Conservation (phyloP, 2,888 invertebrate genomes). For the Diloba caeruleocephala region DNA sequence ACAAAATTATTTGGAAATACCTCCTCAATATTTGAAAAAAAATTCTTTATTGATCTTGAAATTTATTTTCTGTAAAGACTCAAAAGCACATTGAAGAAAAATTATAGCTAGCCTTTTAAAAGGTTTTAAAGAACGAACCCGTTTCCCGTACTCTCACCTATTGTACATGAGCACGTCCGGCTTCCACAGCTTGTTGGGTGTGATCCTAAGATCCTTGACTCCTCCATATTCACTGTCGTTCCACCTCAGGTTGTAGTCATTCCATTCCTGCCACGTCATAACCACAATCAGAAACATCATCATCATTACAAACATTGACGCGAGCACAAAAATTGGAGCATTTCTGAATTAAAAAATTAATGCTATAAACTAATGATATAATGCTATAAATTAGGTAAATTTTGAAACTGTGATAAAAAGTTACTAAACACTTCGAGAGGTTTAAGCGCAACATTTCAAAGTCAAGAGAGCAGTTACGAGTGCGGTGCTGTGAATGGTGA, state of each 20-base stretch:
- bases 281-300: constrained; percentile 60
- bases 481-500: constrained; percentile 54
- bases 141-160: constrained; percentile 91
- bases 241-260: constrained; percentile 99
- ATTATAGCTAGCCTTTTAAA: neutral
- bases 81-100: neutral
- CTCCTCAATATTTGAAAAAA: too few relatives aligned
- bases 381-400: constrained; percentile 13
- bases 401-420: constrained; percentile 20
- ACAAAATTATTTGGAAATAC: too few relatives aligned
- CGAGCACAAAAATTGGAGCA: constrained; percentile 50
- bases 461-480: constrained; percentile 40
- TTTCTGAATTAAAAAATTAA: constrained; percentile 36
- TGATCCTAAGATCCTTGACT: constrained; percentile 97
- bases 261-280: constrained; percentile 95
- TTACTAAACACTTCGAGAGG: constrained; percentile 23
- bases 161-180: constrained; percentile 99
- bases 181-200: constrained; percentile 98
- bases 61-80: neutral
- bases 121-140: constrained; percentile 34
- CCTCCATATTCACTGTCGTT: constrained; percentile 98
- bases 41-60: too few relatives aligned
- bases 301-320: constrained; percentile 13
- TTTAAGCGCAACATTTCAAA: constrained; percentile 34
- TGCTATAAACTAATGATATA: constrained; percentile 2